Evolutionary conservation across 2,797 vertebrate genomes (phyloP).

Genomic region (Urocyon cinereoargenteus): DNA sequence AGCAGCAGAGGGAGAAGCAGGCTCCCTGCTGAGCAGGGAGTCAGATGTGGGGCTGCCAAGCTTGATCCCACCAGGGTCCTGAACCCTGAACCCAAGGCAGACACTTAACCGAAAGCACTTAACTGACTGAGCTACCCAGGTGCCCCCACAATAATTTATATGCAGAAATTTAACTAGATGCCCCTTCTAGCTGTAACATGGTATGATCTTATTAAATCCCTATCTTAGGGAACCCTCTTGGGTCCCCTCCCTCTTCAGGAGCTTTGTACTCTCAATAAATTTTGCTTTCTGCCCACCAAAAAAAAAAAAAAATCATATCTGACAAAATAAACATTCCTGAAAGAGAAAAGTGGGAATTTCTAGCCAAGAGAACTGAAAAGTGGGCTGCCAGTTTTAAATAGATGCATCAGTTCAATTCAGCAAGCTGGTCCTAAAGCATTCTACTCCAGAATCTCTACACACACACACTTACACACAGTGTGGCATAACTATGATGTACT

Average conservation of each 20-base stretch:
- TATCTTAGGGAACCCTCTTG: background rate
- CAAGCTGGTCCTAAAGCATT: conserved; percentile 34
- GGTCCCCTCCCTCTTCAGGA: too few species aligned
- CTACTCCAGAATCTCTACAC: background rate
- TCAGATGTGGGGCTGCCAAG: too few species aligned
- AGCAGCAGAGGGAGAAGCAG: too few species aligned
- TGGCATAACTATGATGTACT: conserved; percentile 24
- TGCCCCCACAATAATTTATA: background rate
- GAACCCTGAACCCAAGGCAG: too few species aligned
- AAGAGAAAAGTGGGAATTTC: conserved; percentile 53
- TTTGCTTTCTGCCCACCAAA: too few species aligned
- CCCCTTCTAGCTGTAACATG: conserved; percentile 29
- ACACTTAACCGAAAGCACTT: too few species aligned
- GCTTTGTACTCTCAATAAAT: too few species aligned
- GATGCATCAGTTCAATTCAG: conserved; percentile 41
- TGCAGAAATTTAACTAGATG: conserved; percentile 27
- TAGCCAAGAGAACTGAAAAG: conserved; percentile 51
- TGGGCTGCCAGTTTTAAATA: conserved; percentile 49
- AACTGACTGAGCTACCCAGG: too few species aligned
- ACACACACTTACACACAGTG: background rate
- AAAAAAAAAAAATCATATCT: conserved; percentile 32
- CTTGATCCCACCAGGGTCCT: too few species aligned
- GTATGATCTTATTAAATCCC: conserved; percentile 52
- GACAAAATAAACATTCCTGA: conserved; percentile 56
- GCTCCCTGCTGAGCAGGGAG: too few species aligned